These are phyloP conservation scores for Podarcis muralis DNA, from an alignment of 2,113 vertebrate genomes.

Conservation along the genomic window DNA sequence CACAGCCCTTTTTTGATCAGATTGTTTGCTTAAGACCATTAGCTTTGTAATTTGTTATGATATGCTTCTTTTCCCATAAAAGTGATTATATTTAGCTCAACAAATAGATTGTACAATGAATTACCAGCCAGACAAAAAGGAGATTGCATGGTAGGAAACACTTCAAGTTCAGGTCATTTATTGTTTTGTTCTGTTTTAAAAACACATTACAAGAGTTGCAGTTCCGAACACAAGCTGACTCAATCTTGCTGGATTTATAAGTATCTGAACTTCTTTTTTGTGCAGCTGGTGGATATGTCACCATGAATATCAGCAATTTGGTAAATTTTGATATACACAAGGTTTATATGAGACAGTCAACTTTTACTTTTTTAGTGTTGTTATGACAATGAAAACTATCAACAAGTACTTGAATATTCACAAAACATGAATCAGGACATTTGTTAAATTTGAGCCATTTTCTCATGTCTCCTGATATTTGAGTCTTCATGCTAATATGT, in stretches of 20 bases:
- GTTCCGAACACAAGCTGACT: neutral
- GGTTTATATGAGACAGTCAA: neutral
- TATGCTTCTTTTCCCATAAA: conserved; percentile 22
- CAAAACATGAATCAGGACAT: neutral
- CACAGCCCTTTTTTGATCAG: neutral
- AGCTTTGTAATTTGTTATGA: conserved; percentile 14
- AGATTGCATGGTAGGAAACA: neutral
- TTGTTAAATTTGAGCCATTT: neutral
- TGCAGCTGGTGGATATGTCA: neutral
- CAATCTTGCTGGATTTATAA: neutral
- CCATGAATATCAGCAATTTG: neutral
- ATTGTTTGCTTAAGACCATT: conserved; percentile 30
- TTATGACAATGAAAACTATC: no score
- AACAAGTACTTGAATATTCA: neutral
- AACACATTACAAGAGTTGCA: neutral
- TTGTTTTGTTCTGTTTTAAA: neutral
- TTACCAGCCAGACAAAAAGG: neutral
- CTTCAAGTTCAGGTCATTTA: neutral
- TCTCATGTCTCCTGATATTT: neutral
- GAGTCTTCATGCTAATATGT: neutral
- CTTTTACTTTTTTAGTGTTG: no score
- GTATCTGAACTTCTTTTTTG: neutral
- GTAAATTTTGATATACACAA: neutral
- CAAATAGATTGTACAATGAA: conserved; percentile 12
- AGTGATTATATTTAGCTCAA: neutral